Base-by-base conservation (phyloP, 1,140 invertebrate species). In the Diploscapter pachys region DNA sequence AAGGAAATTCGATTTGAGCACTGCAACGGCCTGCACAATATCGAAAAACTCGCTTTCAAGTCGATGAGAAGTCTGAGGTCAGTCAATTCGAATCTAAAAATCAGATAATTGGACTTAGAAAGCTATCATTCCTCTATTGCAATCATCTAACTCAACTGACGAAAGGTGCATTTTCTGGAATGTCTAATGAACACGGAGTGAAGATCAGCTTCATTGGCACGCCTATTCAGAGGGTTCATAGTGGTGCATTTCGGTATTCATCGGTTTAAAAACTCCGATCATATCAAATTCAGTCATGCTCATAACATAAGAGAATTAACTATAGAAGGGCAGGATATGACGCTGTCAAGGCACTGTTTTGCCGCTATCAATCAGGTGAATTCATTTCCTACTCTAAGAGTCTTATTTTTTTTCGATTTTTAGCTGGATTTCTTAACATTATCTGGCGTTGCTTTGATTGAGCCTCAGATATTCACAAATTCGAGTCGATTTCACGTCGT, bases 11-110 rank as follows among this genome's bases (percentile, higher is more conserved):
- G 70, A 6, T 65, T 76, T 51, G 75, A 71, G 13, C 62, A 67
- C 13, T 75, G 70, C 51, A 48, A 49, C 8, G 55, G 62, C 50
- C 50, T 76, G 3, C 52, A 57, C 3, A 72, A 55, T 31, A 59
- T 76, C 53, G 75, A 76, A 65, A 76, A 76, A 54, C 68, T 76
- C 31, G 75, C 75, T 3, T 76, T 76, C 13, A 76, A 76, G 51
- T 63, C 63, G 48, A 9, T 76, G 49, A 63, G 57, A 55, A 71
- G 68, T 52, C 50, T 76, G n/a, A 66, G 69, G 75, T 76, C 55
- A n/a, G 69, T 31, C 49, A 3, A 65, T 6, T 68, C 50, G 63
- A 56, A 31, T 11, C 6, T 13, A 68, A 56, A 68, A 68, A 56
- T 54, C 66, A 68, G 8, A 31, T 59, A 31, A 11, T 11, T 2